Conservation (phyloP, 2,113 vertebrate species). For the Chaetorhynchus papuensis region DNA sequence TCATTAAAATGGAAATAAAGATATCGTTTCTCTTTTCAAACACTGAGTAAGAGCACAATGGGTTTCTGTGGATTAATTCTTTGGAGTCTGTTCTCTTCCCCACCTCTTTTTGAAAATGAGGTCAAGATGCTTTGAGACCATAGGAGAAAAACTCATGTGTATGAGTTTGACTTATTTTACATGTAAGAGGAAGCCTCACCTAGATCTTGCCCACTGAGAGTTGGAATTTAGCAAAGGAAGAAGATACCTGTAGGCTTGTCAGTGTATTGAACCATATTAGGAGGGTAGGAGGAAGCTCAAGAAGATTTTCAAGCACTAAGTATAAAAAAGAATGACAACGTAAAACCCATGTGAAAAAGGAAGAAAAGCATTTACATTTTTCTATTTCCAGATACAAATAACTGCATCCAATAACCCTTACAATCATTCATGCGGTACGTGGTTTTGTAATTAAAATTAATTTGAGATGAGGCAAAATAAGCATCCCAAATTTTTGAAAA, state of each 20-base stretch:
- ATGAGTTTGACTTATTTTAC: neutral
- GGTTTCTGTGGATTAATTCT: neutral
- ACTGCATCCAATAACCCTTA: neutral
- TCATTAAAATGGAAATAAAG: neutral
- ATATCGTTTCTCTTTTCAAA: neutral
- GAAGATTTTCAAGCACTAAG: neutral
- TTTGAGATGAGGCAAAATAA: neutral
- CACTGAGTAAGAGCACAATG: neutral
- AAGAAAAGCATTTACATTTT: neutral
- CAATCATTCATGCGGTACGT: accelerated
- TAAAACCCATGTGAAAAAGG: neutral
- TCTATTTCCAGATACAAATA: neutral
- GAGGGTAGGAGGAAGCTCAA: neutral
- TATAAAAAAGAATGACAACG: neutral
- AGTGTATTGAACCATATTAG: neutral
- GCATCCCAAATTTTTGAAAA: neutral
- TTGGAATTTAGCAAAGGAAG: neutral
- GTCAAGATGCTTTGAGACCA: neutral
- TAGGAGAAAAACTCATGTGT: neutral
- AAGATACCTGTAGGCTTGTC: neutral
- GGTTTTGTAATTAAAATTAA: neutral
- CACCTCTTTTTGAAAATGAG: neutral
- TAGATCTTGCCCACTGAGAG: neutral
- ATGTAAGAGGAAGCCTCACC: neutral
- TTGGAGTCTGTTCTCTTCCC: neutral